These are phyloP conservation scores for Perca fluviatilis DNA, from an alignment of 2,113 vertebrate genomes.

Conservation along the genomic window DNA sequence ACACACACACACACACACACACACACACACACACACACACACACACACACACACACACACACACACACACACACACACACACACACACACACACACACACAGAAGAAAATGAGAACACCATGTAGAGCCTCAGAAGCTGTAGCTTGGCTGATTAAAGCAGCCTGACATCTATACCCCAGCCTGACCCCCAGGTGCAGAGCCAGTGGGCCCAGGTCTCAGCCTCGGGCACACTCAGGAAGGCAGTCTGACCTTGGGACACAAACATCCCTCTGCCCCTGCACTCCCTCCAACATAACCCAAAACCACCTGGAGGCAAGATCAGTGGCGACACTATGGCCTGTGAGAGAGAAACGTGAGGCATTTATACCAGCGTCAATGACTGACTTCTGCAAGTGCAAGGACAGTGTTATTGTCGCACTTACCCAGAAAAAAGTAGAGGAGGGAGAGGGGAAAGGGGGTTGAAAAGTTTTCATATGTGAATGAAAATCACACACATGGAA, in stretches of 20 bases:
- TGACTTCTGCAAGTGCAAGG: slow-evolving; percentile 35
- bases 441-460: not conserved
- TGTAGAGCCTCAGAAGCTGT: slow-evolving; percentile 74
- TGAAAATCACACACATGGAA: slow-evolving; percentile 59
- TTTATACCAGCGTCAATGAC: slow-evolving; percentile 35
- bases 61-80: slow-evolving; percentile 42
- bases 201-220: slow-evolving; percentile 62
- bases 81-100: slow-evolving; percentile 26
- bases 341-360: slow-evolving; percentile 8
- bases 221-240: slow-evolving; percentile 68
- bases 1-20: slow-evolving; percentile 25
- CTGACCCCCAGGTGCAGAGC: slow-evolving; percentile 83
- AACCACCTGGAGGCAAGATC: slow-evolving; percentile 67
- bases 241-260: slow-evolving; percentile 70
- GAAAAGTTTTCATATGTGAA: slow-evolving; percentile 61
- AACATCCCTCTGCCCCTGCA: slow-evolving; percentile 49
- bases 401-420: slow-evolving; percentile 49
- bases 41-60: slow-evolving; percentile 26
- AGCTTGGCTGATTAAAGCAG: slow-evolving; percentile 82
- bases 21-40: slow-evolving; percentile 38
- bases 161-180: slow-evolving; percentile 73
- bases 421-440: not conserved
- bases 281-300: slow-evolving; percentile 54
- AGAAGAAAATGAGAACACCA: slow-evolving; percentile 65
- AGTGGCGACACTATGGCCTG: slow-evolving; percentile 34